A percentile compares a stretch with the other conserved stretches of the same genome.
Conservation (phyloP, 2,797 vertebrate species). For the Lagocephalus sceleratus region DNA sequence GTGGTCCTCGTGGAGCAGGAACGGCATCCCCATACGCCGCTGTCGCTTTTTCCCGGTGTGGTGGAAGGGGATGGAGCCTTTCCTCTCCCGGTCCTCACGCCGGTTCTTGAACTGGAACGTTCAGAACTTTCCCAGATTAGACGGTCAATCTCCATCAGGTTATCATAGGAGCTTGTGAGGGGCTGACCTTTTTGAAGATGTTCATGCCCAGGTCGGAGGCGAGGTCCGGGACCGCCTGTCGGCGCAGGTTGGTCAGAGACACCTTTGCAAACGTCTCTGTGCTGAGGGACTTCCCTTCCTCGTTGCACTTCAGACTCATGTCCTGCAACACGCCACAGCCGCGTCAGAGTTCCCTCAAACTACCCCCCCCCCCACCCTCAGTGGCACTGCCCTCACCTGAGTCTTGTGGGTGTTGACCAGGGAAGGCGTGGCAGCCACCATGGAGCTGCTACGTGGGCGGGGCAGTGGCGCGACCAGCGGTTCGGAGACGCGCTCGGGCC, state of each 20-base stretch:
- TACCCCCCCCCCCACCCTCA: background rate
- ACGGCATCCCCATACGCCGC: conserved; percentile 92
- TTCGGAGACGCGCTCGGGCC: conserved; percentile 84
- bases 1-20: conserved; percentile 93
- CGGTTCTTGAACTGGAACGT: conserved; percentile 89
- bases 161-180: too few relatives aligned
- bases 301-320: conserved; percentile 94
- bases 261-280: conserved; percentile 92
- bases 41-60: conserved; percentile 93
- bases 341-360: background rate
- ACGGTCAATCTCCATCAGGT: background rate
- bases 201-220: conserved; percentile 95
- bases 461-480: conserved; percentile 82
- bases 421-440: conserved; percentile 94
- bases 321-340: conserved; percentile 77
- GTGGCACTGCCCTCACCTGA: conserved; percentile 73
- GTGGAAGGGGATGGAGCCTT: conserved; percentile 95
- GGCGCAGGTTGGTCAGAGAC: conserved; percentile 91
- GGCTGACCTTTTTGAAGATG: conserved; percentile 92
- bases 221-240: conserved; percentile 93
- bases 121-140: background rate
- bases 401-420: conserved; percentile 98
- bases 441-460: conserved; percentile 94
- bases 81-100: conserved; percentile 92
- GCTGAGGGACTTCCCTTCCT: conserved; percentile 91